These are phyloP conservation scores for Oryzias curvinotus DNA, from an alignment of 2,113 vertebrate genomes.

Conservation along the genomic window DNA sequence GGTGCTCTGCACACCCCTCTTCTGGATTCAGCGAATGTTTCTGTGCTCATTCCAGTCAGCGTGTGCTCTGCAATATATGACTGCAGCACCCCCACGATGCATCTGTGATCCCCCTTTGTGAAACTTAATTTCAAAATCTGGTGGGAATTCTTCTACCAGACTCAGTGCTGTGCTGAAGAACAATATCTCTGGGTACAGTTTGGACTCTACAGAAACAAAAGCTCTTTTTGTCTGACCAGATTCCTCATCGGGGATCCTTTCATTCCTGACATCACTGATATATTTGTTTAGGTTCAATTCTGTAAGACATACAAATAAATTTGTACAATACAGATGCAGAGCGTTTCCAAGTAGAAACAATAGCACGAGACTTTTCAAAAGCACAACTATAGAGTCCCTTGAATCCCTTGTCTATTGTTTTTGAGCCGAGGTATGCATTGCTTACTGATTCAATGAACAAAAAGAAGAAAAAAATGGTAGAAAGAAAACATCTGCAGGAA, in stretches of 20 bases:
- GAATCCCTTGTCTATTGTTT: constrained; percentile 12
- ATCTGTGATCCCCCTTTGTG: constrained; percentile 14
- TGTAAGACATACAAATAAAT: constrained; percentile 2
- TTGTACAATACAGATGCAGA: constrained; percentile 1
- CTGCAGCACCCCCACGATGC: constrained; percentile 3
- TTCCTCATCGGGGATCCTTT: no score
- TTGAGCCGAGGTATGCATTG: background rate
- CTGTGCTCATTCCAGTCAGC: constrained; percentile 1
- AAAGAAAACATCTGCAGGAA: constrained; percentile 16
- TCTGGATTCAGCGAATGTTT: constrained; percentile 1
- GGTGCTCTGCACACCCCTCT: background rate
- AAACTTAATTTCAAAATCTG: constrained; percentile 1
- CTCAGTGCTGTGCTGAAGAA: no score
- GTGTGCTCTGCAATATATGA: background rate
- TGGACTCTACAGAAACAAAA: no score
- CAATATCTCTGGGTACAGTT: no score
- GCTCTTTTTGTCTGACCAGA: no score
- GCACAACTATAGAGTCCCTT: background rate
- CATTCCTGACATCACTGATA: no score
- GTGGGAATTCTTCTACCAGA: constrained; percentile 10
- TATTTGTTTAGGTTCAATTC: no score
- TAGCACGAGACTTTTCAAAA: constrained; percentile 5
- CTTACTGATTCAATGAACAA: constrained; percentile 38
- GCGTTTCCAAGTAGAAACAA: background rate
- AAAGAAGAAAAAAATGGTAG: background rate